Evolutionary conservation across 2,888 invertebrate genomes (phyloP).

Genomic region (Temnothorax rugatulus): DNA sequence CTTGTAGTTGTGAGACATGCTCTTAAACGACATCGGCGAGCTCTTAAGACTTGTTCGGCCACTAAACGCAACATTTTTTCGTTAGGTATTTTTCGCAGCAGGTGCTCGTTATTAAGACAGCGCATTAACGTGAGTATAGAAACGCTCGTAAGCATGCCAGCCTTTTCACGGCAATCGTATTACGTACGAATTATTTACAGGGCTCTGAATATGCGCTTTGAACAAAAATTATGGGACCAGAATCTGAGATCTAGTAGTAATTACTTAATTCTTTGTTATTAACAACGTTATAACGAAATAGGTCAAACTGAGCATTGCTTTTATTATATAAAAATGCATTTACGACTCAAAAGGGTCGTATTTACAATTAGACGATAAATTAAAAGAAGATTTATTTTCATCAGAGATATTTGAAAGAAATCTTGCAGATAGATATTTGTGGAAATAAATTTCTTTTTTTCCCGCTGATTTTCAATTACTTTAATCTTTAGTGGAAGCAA

Average conservation of each 20-base stretch:
- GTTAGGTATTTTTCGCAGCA: slow-evolving; percentile 17
- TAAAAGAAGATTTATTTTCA: neutral
- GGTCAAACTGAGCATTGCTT: neutral
- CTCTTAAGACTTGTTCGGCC: slow-evolving; percentile 21
- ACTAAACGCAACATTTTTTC: slow-evolving; percentile 17
- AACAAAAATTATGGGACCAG: neutral
- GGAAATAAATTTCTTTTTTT: slow-evolving; percentile 32
- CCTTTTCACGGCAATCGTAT: neutral
- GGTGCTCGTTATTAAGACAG: slow-evolving; percentile 7
- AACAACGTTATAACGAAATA: neutral
- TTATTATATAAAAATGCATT: neutral
- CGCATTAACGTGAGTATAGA: slow-evolving; percentile 5
- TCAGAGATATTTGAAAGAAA: neutral
- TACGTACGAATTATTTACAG: neutral
- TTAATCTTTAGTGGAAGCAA: neutral
- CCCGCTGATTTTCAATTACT: slow-evolving; percentile 23
- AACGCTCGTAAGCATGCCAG: neutral
- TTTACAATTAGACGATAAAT: neutral
- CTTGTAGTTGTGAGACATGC: neutral
- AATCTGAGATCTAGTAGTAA: neutral
- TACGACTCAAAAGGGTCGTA: neutral
- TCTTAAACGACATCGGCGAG: neutral
- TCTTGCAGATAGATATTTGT: neutral
- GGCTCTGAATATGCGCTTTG: neutral
- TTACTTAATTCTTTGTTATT: neutral